Percentiles rank a stretch among this genome's conserved stretches.
phyloP scores from a whole-genome alignment of 2,113 vertebrate species.

The Hippocampus barbouri region DNA sequence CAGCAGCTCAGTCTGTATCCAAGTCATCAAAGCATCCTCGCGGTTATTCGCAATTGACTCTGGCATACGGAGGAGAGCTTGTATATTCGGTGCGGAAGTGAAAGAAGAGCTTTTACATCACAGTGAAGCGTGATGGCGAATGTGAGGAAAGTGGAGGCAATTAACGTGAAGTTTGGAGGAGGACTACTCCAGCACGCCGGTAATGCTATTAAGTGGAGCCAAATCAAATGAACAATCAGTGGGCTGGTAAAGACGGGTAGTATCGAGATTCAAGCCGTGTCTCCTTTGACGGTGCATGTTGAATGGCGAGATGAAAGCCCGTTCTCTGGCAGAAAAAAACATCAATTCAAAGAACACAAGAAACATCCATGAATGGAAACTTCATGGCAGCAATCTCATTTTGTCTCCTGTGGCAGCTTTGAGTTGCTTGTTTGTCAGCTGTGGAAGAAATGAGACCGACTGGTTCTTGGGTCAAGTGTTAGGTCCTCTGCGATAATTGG shows the following conservation, averaged over 20 bases:
- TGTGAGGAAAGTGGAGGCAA: background rate
- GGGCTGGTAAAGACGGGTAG: background rate
- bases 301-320: background rate
- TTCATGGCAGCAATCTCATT: background rate
- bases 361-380: background rate
- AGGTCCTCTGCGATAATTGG: background rate
- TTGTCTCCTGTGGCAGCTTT: background rate
- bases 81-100: too few species aligned
- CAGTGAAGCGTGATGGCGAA: background rate
- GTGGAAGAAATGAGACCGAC: background rate
- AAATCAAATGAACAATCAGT: background rate
- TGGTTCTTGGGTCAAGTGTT: background rate
- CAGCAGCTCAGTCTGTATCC: slow-evolving; percentile 33
- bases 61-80: background rate
- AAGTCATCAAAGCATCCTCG: slow-evolving; percentile 28
- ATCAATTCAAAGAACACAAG: background rate
- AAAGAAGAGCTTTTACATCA: background rate
- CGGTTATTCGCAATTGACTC: background rate
- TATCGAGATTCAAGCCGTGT: background rate
- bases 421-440: background rate
- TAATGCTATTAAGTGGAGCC: background rate
- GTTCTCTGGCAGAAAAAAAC: background rate
- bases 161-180: background rate
- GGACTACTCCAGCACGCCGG: too few species aligned
- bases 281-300: background rate